A percentile compares a stretch with the other conserved stretches of the same genome.
Conservation (phyloP, 2,888 invertebrate genomes). For the Serrognathus titanus region DNA sequence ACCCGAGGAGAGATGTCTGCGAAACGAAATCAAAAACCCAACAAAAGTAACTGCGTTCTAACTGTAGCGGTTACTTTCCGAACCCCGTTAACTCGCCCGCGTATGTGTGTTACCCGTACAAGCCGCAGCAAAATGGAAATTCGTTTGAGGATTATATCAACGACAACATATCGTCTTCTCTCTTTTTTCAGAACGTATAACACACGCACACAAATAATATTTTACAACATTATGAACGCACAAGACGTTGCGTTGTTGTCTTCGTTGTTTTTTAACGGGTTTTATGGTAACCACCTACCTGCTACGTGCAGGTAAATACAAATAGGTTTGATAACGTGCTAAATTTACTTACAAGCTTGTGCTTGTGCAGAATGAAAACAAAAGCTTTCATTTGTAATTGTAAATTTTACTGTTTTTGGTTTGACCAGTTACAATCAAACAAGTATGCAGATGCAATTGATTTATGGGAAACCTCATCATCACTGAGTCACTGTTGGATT, state of each 20-base stretch:
- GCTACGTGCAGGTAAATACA: no score
- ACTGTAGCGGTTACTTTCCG: conserved; percentile 41
- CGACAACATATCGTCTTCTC: not conserved
- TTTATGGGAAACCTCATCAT: no score
- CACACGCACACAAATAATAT: not conserved
- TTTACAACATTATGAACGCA: not conserved
- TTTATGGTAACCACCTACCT: no score
- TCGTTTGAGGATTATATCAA: conserved; percentile 8
- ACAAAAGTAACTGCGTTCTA: conserved; percentile 43
- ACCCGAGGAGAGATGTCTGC: not conserved
- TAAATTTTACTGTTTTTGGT: no score
- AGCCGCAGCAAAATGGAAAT: conserved; percentile 18
- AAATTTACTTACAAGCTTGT: no score
- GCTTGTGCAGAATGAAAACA: not conserved
- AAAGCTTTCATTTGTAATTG: not conserved
- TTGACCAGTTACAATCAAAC: no score
- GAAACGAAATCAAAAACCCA: conserved; percentile 46
- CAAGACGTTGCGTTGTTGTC: no score
- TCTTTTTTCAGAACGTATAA: not conserved
- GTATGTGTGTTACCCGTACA: conserved; percentile 39
- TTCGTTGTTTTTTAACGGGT: no score
- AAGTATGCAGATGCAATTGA: no score
- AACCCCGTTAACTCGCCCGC: conserved; percentile 39
- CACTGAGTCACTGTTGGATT: no score
- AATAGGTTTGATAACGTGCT: no score